Evolutionary conservation across 2,113 vertebrate genomes (phyloP).

Genomic region (Sinocyclocheilus anophthalmus): DNA sequence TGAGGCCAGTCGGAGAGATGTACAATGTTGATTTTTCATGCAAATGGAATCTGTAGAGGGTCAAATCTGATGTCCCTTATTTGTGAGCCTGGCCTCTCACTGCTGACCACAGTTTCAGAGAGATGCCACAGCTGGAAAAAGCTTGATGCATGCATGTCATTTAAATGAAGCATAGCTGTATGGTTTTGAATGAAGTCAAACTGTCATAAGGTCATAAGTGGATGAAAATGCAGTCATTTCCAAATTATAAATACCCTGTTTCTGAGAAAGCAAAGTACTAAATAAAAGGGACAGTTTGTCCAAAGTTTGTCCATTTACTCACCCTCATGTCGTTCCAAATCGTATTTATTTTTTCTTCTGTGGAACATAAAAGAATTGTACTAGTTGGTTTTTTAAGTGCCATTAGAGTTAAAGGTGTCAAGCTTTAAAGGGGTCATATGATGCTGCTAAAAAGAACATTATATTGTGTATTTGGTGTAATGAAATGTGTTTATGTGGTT

Average conservation of each 20-base stretch:
- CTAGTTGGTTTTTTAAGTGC: no score
- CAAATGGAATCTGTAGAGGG: background rate
- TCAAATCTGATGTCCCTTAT: slow-evolving; percentile 18
- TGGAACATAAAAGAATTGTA: no score
- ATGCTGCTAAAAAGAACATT: no score
- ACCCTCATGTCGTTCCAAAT: no score
- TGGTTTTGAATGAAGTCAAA: slow-evolving; percentile 40
- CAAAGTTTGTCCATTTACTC: no score
- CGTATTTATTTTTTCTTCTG: no score
- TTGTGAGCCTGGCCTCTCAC: background rate
- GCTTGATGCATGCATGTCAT: background rate
- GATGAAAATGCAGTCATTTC: background rate
- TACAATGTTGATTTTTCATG: slow-evolving; percentile 32
- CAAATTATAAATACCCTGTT: background rate
- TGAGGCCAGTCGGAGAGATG: background rate
- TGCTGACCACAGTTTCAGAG: slow-evolving; percentile 1
- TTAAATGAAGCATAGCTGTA: slow-evolving; percentile 32
- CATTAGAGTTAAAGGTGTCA: no score
- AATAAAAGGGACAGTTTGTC: no score
- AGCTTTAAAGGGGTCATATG: no score
- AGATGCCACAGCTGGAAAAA: background rate
- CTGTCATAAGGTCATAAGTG: background rate
- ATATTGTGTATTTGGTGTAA: no score
- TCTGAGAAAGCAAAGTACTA: no score
- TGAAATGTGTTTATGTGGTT: no score